Base-by-base conservation (phyloP, 1,140 invertebrate genomes). In the Trachymyrmex septentrionalis region DNA sequence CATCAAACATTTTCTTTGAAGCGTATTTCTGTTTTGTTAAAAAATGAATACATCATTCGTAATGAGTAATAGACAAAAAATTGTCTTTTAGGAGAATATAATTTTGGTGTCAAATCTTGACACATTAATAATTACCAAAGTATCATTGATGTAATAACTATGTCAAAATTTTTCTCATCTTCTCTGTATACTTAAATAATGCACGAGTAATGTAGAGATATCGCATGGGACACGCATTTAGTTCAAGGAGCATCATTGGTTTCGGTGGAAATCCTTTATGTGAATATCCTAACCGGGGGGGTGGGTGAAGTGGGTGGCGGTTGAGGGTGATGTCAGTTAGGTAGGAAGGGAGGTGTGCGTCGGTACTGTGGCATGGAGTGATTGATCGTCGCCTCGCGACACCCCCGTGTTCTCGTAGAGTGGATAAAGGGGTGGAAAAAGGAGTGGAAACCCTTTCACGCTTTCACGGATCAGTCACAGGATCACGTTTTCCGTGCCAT, bases 301-400 rank as follows among this genome's bases (percentile, higher is more conserved):
- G 30, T 19, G 61, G 61, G 34, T n/a, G 21, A 53, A n/a, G 16
- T 21, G 64, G 57, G 7, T n/a, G 12, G 21, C 19, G 1, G 44
- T 73, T 21, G 4, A 19, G 53, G 50, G 2, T 27, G 61, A 88
- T 71, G 87, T 89, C 73, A 88, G 75, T 66, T 48, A 59, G 63
- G 61, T 85, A 66, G 86, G 61, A 88, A 88, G 87, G 90, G 90
- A 61, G 34, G 81, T 75, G 86, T 87, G 89, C 81, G 75, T 87
- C 76, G 81, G 78, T 71, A 72, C 73, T 87, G 86, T 91, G 88
- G 87, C 86, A 75, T 80, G 81, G 90, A 88, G 93, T 95, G 94
- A 94, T 95, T 94, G 94, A 95, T 95, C 93, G 93, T 94, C 91
- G 91, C 90, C 88, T 92, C 88, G 89, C 89, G 93, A 92, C 92